These are phyloP conservation scores for Lacanobia oleracea DNA, from an alignment of 2,888 invertebrate species.

Conservation along the genomic window DNA sequence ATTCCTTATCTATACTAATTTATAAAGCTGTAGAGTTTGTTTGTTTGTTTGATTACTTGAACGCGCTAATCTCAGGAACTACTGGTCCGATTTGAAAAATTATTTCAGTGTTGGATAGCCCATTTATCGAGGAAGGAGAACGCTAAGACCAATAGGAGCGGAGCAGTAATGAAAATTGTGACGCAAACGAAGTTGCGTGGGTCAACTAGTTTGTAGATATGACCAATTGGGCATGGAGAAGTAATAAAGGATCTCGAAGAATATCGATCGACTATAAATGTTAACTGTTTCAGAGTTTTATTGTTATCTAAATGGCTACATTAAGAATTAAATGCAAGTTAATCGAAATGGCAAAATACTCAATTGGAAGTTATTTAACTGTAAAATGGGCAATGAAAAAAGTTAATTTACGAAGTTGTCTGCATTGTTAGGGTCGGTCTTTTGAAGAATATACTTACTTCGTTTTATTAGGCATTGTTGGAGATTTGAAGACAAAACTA, in stretches of 20 bases:
- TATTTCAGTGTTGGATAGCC: too few relatives aligned
- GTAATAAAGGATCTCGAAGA: neutral
- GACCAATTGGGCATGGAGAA: neutral
- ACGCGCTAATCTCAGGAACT: too few relatives aligned
- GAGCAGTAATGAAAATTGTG: too few relatives aligned
- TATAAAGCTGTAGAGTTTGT: too few relatives aligned
- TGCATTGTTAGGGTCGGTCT: constrained; percentile 13
- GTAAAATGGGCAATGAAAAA: neutral
- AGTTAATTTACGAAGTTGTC: constrained; percentile 4
- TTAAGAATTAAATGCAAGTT: neutral
- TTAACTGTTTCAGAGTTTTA: neutral
- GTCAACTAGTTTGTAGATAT: too few relatives aligned
- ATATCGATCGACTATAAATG: neutral
- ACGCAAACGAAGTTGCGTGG: too few relatives aligned
- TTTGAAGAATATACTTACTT: neutral
- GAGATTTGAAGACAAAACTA: neutral
- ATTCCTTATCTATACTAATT: too few relatives aligned
- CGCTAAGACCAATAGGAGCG: too few relatives aligned
- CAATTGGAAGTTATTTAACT: neutral
- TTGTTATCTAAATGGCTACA: constrained; percentile 1
- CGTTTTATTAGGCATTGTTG: constrained; percentile 15
- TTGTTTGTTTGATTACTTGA: too few relatives aligned
- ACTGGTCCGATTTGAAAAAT: too few relatives aligned
- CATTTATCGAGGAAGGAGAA: too few relatives aligned
- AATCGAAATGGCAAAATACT: constrained; percentile 16